phyloP scores from a whole-genome alignment of 2,888 invertebrate genomes.

The Tribolium freemani region DNA sequence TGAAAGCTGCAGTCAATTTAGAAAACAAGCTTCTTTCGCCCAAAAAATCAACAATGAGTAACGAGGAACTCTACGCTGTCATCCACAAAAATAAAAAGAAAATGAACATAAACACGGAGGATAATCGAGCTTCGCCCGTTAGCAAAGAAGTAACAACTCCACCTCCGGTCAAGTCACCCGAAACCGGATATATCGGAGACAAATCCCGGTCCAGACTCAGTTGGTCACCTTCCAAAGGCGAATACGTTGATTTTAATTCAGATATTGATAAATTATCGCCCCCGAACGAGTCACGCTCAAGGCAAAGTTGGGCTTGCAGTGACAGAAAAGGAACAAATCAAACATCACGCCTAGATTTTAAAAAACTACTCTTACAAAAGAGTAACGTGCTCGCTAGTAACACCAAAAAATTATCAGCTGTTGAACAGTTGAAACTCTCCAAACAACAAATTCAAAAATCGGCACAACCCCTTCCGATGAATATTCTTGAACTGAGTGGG shows the following conservation, averaged over 20 bases:
- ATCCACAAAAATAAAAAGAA: conserved; percentile 84
- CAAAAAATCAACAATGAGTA: conserved; percentile 82
- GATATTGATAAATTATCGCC: conserved; percentile 65
- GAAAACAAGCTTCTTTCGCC: conserved; percentile 74
- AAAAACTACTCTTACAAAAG: conserved; percentile 84
- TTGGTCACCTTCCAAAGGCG: conserved; percentile 73
- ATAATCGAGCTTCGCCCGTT: conserved; percentile 68
- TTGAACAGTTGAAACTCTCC: conserved; percentile 82
- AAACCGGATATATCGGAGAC: conserved; percentile 75
- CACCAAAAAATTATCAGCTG: conserved; percentile 80
- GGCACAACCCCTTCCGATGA: conserved; percentile 66
- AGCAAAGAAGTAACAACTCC: conserved; percentile 27
- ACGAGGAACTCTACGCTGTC: conserved; percentile 82
- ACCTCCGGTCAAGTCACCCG: conserved; percentile 68
- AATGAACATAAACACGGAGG: conserved; percentile 76
- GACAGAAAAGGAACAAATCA: conserved; percentile 77
- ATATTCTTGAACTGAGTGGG: conserved; percentile 78
- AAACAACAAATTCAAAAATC: conserved; percentile 69
- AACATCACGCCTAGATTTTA: conserved; percentile 88
- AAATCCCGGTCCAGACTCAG: conserved; percentile 73
- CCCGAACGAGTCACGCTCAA: conserved; percentile 63
- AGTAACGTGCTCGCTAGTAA: conserved; percentile 71
- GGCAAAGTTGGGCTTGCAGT: conserved; percentile 72
- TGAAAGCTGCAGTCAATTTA: conserved; percentile 70
- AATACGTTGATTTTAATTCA: conserved; percentile 63